Evolutionary conservation across 2,888 invertebrate genomes (phyloP).

Genomic region (Helicoverpa assulta): DNA sequence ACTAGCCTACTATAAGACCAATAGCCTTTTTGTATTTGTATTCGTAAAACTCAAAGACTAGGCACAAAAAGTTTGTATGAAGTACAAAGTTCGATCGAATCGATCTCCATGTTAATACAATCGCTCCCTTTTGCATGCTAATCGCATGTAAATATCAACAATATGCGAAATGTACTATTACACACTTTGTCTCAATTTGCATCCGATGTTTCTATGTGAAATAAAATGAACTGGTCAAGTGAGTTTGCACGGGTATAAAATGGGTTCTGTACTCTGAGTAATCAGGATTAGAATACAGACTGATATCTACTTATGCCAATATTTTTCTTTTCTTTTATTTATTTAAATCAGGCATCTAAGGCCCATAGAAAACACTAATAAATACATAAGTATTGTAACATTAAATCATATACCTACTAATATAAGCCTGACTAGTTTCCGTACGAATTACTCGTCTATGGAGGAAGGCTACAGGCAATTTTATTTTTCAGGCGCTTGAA

Average conservation of each 20-base stretch:
- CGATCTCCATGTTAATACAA: conserved; percentile 1
- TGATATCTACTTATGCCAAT: too few relatives aligned
- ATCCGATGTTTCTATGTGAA: neutral
- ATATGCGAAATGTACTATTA: conserved; percentile 1
- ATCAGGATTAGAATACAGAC: too few relatives aligned
- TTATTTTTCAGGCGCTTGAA: too few relatives aligned
- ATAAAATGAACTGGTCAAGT: neutral
- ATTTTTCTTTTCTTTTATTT: too few relatives aligned
- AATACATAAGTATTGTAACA: too few relatives aligned
- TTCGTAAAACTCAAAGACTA: neutral
- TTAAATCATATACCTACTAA: too few relatives aligned
- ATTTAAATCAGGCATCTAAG: too few relatives aligned
- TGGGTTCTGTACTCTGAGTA: neutral
- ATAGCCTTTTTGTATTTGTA: neutral
- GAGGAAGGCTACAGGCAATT: too few relatives aligned
- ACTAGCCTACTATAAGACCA: too few relatives aligned
- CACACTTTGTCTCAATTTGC: neutral
- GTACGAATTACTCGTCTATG: too few relatives aligned
- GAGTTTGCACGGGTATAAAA: neutral
- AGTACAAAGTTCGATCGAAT: neutral
- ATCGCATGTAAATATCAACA: conserved; percentile 1
- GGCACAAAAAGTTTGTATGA: neutral
- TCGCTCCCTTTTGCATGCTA: conserved; percentile 2
- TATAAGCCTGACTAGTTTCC: too few relatives aligned
- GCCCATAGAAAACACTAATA: too few relatives aligned